These are phyloP conservation scores for Tetramorium simillimum DNA, from an alignment of 1,140 invertebrate species.

Conservation along the genomic window DNA sequence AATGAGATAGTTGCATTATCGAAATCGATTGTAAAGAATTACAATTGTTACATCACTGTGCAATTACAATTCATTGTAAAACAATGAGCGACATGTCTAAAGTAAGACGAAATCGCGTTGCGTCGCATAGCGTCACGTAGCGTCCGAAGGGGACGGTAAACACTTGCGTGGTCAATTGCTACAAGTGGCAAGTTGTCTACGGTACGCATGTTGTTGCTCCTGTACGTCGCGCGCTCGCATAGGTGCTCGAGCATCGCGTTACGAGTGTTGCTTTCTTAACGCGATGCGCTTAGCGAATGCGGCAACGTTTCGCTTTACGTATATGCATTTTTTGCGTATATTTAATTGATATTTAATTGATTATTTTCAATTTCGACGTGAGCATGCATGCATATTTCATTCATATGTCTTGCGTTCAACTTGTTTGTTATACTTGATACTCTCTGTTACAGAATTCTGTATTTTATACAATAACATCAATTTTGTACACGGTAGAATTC, in stretches of 20 bases:
- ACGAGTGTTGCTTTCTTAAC: slow-evolving; percentile 64
- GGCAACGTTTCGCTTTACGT: not conserved
- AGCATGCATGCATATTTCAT: not conserved
- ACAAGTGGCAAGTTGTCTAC: slow-evolving; percentile 81
- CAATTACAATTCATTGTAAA: slow-evolving; percentile 51
- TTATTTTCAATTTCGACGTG: not conserved
- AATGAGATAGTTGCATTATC: not conserved
- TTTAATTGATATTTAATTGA: slow-evolving; percentile 5
- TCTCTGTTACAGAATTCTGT: not conserved
- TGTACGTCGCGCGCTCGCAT: slow-evolving; percentile 51
- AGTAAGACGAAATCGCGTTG: slow-evolving; percentile 72
- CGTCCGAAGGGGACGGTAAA: slow-evolving; percentile 82
- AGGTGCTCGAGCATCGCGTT: slow-evolving; percentile 15
- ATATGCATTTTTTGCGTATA: not conserved
- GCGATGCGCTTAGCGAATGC: not conserved
- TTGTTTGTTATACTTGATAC: not conserved
- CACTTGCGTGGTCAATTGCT: slow-evolving; percentile 84
- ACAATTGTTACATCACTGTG: not conserved
- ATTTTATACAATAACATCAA: not conserved
- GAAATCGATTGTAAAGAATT: not conserved
- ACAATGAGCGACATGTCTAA: slow-evolving; percentile 33
- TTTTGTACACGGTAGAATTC: not conserved
- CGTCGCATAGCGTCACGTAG: slow-evolving; percentile 84
- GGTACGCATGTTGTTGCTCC: slow-evolving; percentile 61
- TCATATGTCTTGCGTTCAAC: not conserved